Base-by-base conservation (phyloP, 2,888 invertebrate genomes). In the Deilephila porcellus region DNA sequence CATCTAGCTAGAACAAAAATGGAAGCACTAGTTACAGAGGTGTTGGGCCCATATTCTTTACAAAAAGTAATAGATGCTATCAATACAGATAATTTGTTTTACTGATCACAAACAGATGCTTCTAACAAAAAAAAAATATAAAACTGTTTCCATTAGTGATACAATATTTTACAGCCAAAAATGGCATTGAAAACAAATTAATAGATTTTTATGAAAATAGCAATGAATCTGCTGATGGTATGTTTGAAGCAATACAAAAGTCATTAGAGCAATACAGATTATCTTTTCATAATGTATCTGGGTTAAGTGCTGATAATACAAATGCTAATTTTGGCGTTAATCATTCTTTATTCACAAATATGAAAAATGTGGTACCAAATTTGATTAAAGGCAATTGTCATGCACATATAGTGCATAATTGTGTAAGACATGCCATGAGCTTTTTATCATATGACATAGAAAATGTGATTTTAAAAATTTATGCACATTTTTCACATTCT, bases 281-380 rank as follows among this genome's bases (percentile, higher is more conserved):
- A n/a, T 76, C 80, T 53, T 84, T 83, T 62, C 34, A 81, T 75
- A 64, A 76, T 73, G 76, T 85, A 75, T 84, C 84, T 79, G 82
- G 80, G 4, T 70, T n/a, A n/a, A n/a, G 85, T 80, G 85, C 85
- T 71, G 84, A 85, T 72, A 85, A 86, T 76, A 77, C 76, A 11
- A 86, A 86, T 81, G 78, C 83, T n/a, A 85, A 85, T 83, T 85
- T 83, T 82, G 80, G 78, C 5, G 37, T 76, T 32, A 20, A 82
- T 71, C 80, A 81, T 72, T 83, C 80, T n/a, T 77, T 82, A 71
- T 83, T 60, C 32, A 82, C 76, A 71, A 82, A 82, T 74, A 81
- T 82, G n/a, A 62, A 60, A 79, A 29, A 77, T 25, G 70, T 76
- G 11, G 78, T 80, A n/a, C 79, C 82, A 25, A 60, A 79, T 73